phyloP scores from a whole-genome alignment of 2,113 vertebrate genomes.

The Platycercus adscitus region DNA sequence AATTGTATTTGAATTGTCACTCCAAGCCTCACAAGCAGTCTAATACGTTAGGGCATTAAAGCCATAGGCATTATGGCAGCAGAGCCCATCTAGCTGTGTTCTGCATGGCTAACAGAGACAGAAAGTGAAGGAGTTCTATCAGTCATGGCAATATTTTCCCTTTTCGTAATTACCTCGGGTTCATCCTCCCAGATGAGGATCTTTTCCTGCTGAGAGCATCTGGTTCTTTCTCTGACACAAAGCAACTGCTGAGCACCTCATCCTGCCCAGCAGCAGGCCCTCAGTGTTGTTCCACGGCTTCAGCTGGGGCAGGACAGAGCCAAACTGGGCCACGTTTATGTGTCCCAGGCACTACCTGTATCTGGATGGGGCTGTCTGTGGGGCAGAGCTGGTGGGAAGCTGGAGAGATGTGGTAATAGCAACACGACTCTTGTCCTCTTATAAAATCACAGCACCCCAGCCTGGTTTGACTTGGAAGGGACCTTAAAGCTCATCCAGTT shows the following conservation, averaged over 20 bases:
- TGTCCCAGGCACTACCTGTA: not conserved
- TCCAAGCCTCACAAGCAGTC: not conserved
- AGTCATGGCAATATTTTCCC: not conserved
- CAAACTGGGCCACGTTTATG: accelerated
- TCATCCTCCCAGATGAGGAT: not conserved
- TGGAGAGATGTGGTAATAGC: accelerated
- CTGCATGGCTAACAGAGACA: not conserved
- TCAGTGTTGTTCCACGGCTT: accelerated
- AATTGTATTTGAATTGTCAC: not conserved
- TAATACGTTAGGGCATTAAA: not conserved
- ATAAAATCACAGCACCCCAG: not conserved
- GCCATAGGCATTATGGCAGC: not conserved
- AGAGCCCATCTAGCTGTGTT: not conserved
- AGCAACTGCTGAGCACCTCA: not conserved
- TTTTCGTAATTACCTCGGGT: not conserved
- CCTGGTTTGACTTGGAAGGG: not conserved
- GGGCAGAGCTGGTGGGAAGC: not conserved
- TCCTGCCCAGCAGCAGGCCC: not conserved
- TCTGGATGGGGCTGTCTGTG: accelerated
- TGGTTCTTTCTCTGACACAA: not conserved
- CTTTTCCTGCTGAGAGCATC: not conserved
- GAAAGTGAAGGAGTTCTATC: not conserved
- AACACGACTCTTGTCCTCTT: accelerated
- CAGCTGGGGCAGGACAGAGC: not conserved
- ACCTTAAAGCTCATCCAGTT: not conserved